These are phyloP conservation scores for Macrotrachela quadricornifera DNA, from an alignment of 1,140 invertebrate genomes.

Conservation along the genomic window DNA sequence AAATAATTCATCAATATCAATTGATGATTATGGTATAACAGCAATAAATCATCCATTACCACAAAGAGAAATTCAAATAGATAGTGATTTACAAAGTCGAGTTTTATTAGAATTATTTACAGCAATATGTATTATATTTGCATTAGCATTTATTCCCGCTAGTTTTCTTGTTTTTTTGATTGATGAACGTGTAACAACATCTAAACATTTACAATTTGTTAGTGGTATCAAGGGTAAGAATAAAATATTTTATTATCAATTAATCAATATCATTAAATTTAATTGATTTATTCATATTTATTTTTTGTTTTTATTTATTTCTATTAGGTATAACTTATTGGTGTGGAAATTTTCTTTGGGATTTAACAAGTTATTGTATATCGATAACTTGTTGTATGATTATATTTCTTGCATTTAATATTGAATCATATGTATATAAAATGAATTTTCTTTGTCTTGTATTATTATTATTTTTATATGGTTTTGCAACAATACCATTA, in stretches of 20 bases:
- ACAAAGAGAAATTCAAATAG: slow-evolving; percentile 32
- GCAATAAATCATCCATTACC: slow-evolving; percentile 8
- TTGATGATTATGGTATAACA: slow-evolving; percentile 16
- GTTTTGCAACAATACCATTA: neutral
- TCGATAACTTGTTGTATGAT: slow-evolving; percentile 33
- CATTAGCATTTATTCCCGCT: slow-evolving; percentile 45
- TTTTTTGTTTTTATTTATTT: too few relatives aligned
- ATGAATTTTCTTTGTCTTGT: slow-evolving; percentile 33
- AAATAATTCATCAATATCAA: neutral
- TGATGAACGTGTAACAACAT: slow-evolving; percentile 38
- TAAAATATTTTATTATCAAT: too few relatives aligned
- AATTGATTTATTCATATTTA: too few relatives aligned
- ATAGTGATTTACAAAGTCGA: neutral
- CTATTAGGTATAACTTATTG: slow-evolving; percentile 12
- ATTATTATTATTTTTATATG: slow-evolving; percentile 26
- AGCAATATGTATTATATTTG: slow-evolving; percentile 41
- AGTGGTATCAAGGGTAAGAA: slow-evolving; percentile 41
- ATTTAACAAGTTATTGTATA: slow-evolving; percentile 40
- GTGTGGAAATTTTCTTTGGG: slow-evolving; percentile 38
- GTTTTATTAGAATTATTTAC: slow-evolving; percentile 19
- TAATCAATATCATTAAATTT: too few relatives aligned
- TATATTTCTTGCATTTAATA: slow-evolving; percentile 38
- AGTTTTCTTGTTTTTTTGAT: slow-evolving; percentile 51
- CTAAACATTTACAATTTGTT: slow-evolving; percentile 49
- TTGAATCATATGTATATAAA: slow-evolving; percentile 35